phyloP scores from a whole-genome alignment of 2,113 vertebrate species.

The Tychaedon coryphoeus region DNA sequence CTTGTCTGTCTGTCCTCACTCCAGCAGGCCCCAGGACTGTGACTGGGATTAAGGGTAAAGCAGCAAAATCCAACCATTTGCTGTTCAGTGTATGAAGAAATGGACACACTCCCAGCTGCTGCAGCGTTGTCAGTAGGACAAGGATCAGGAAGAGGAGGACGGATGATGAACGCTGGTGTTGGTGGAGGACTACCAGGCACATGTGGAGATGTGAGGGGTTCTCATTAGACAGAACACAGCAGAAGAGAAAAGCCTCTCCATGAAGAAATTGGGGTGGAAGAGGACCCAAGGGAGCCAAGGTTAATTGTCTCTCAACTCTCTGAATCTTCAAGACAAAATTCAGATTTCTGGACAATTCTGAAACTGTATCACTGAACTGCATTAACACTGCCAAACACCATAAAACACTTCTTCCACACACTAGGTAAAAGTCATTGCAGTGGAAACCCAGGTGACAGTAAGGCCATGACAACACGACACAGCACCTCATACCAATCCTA shows the following conservation, averaged over 20 bases:
- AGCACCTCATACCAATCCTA: neutral
- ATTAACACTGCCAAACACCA: neutral
- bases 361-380: neutral
- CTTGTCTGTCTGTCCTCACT: neutral
- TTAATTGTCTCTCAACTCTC: neutral
- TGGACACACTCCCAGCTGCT: neutral
- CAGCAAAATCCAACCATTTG: neutral
- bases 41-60: neutral
- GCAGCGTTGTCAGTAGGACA: neutral
- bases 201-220: neutral
- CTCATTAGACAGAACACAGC: neutral
- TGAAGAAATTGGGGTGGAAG: neutral
- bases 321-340: neutral
- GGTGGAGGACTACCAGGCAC: neutral
- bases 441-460: neutral
- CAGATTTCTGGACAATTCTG: neutral
- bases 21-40: neutral
- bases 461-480: neutral
- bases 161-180: neutral
- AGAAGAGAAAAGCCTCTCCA: neutral
- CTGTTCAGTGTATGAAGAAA: neutral
- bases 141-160: neutral
- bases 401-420: neutral
- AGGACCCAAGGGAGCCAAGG: neutral
- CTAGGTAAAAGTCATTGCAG: neutral